These are phyloP conservation scores for Orgyia antiqua DNA, from an alignment of 2,888 invertebrate genomes.

Conservation along the genomic window DNA sequence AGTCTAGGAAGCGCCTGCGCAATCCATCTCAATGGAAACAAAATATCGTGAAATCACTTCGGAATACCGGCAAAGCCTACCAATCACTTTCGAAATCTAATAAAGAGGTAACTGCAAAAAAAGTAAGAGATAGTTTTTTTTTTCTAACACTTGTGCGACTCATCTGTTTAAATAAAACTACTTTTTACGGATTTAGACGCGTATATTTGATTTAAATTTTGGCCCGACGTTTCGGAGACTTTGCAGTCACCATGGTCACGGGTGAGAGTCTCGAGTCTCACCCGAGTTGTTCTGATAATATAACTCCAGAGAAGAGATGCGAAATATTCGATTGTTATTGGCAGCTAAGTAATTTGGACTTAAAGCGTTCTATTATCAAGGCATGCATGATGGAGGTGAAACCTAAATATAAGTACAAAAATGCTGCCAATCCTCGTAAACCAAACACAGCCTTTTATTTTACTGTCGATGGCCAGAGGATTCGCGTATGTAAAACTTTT, in stretches of 20 bases:
- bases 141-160: no score
- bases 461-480: neutral
- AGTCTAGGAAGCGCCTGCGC: conserved; percentile 6
- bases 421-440: conserved; percentile 1
- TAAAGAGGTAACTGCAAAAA: conserved; percentile 10
- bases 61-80: conserved; percentile 6
- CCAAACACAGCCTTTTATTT: neutral
- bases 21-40: conserved; percentile 8
- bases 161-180: no score
- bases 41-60: conserved; percentile 5
- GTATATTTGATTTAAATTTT: no score
- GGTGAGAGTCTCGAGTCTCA: no score
- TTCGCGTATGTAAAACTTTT: conserved; percentile 3
- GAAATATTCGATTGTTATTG: conserved; percentile 10
- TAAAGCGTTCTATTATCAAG: conserved; percentile 3
- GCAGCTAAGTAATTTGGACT: conserved; percentile 5
- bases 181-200: no score
- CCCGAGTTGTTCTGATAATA: conserved; percentile 10
- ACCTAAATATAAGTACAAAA: conserved; percentile 4
- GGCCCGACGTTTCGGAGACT: no score
- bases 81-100: conserved; percentile 7
- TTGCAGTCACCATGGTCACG: no score
- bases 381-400: conserved; percentile 2
- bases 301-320: conserved; percentile 5
- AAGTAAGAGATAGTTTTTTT: conserved; percentile 10